Evolutionary conservation across 1,140 invertebrate species (phyloP).

Genomic region (Pectinophora gossypiella): DNA sequence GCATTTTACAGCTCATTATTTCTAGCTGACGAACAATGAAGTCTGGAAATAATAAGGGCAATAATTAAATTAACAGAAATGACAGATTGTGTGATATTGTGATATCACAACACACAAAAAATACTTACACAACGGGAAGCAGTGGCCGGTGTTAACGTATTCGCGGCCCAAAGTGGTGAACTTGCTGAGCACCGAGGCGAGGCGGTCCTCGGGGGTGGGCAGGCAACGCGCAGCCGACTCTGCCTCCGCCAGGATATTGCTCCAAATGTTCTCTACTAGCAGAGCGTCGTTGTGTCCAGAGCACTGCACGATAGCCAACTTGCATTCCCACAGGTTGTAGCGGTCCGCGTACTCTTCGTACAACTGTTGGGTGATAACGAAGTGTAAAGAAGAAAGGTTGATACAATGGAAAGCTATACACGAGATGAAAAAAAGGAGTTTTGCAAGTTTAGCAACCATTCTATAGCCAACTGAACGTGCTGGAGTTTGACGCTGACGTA

Average conservation of each 20-base stretch:
- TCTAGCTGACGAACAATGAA: slow-evolving; percentile 86
- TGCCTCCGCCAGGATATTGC: slow-evolving; percentile 81
- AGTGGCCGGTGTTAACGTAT: slow-evolving; percentile 83
- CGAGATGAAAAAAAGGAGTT: no score
- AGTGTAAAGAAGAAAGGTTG: background rate
- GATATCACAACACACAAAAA: background rate
- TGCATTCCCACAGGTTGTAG: slow-evolving; percentile 89
- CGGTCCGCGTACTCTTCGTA: slow-evolving; percentile 90
- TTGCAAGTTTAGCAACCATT: no score
- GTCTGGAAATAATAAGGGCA: slow-evolving; percentile 66
- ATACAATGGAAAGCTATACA: no score
- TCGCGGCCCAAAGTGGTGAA: slow-evolving; percentile 83
- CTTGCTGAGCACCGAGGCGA: slow-evolving; percentile 83
- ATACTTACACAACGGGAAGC: slow-evolving; percentile 82
- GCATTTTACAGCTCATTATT: slow-evolving; percentile 82
- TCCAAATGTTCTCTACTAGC: slow-evolving; percentile 87
- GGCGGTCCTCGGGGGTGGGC: slow-evolving; percentile 77
- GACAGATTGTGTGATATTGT: no score
- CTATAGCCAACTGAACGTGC: no score
- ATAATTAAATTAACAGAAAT: background rate
- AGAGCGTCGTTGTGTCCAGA: slow-evolving; percentile 87
- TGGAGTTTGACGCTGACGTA: no score
- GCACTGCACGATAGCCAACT: slow-evolving; percentile 90
- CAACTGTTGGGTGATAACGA: slow-evolving; percentile 72
- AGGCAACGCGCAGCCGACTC: slow-evolving; percentile 49